Conservation (phyloP, 2,797 vertebrate species). For the Mus spretus region DNA sequence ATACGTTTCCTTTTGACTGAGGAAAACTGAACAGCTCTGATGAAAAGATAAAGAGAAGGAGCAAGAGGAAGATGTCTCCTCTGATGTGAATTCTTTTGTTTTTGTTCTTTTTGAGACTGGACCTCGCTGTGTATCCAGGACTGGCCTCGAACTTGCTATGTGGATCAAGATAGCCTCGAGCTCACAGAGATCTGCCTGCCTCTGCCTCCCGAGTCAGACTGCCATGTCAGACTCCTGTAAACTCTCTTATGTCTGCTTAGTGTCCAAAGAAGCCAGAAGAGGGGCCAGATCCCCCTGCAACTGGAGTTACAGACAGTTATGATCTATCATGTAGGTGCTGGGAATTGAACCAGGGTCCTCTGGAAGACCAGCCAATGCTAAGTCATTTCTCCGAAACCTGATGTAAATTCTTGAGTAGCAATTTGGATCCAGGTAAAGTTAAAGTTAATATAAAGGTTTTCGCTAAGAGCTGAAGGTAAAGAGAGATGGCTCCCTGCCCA, state of each 20-base stretch:
- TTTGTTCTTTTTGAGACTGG: neutral
- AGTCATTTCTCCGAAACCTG: neutral
- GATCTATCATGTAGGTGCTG: neutral
- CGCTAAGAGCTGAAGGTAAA: neutral
- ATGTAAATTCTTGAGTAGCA: neutral
- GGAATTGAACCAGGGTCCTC: neutral
- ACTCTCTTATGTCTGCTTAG: neutral
- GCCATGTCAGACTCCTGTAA: neutral
- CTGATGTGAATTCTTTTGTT: neutral
- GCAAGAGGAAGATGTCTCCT: neutral
- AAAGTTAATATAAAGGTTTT: neutral
- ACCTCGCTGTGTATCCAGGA: neutral
- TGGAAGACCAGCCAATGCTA: neutral
- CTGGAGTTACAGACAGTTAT: neutral
- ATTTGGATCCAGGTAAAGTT: neutral
- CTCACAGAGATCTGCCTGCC: neutral
- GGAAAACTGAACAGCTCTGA: neutral
- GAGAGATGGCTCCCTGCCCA: neutral
- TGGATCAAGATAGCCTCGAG: neutral
- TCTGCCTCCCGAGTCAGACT: neutral
- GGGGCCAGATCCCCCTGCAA: neutral
- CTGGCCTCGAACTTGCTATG: neutral
- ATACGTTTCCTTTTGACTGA: neutral
- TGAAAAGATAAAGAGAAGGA: neutral
- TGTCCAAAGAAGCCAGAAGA: neutral